Base-by-base conservation (phyloP, 2,113 vertebrate species). In the Phyllopteryx taeniolatus region DNA sequence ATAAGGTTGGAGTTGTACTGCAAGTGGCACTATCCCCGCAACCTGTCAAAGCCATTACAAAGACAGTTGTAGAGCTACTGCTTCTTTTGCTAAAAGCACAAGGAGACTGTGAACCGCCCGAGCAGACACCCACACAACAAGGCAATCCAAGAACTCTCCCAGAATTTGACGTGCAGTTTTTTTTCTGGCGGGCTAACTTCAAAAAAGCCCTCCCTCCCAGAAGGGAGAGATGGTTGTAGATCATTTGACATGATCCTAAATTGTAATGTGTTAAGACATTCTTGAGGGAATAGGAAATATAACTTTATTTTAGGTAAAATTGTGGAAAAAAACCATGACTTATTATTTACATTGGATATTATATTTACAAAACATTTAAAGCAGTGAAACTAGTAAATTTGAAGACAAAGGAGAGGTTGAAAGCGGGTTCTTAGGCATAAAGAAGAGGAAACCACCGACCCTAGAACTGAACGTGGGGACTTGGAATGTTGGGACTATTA, bases 131-230 rank as follows among this genome's bases (percentile, higher is more conserved):
- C 72, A 61, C 77, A 75, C 67, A 20, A 19, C 27, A 20, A 65
- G 47, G 76, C 76, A 79, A 87, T 86, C 61, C 73, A 79, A 83
- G 77, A 73, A 22, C 68, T 71, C n/a, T 33, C 53, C 68, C 73
- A 62, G 56, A 75, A 80, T 61, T 43, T 77, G 75, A 82, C 74
- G 87, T 79, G 70, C 69, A 85, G 79, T 75, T 53, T 70, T 80
- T 49, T 6, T 13, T 77, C 73, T 60, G 63, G 31, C 20, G 9
- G 47, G 49, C 43, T 46, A 8, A 46, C 65, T 81, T 75, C 73
- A 56, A 77, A 68, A 54, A 82, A 75, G 59, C 13, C 17, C 59
- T 73, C 57, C 67, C 67, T 65, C 70, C 14, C 54, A 61, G 14
- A 66, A 61, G 12, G 59, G 62, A 42, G 57, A 64, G 74, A 79